Conservation (phyloP, 2,888 invertebrate genomes). For the Pollenia amentaria region DNA sequence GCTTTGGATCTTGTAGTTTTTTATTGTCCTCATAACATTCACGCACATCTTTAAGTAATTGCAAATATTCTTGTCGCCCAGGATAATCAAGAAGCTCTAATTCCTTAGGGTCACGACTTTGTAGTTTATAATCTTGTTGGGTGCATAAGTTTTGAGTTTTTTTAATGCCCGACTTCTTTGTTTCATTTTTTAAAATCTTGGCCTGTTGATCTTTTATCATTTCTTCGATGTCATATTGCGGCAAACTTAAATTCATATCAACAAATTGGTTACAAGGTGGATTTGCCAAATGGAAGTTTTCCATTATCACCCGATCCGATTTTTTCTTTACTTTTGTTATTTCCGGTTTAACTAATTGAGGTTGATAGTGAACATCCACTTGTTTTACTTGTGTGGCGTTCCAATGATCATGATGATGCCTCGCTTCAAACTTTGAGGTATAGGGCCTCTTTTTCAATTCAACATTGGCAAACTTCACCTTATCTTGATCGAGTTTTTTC, state of each 20-base stretch:
- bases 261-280: conserved; percentile 78
- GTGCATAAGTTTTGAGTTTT: conserved; percentile 75
- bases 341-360: conserved; percentile 78
- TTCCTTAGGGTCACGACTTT: conserved; percentile 78
- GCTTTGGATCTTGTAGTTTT: conserved; percentile 72
- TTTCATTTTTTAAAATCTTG: conserved; percentile 4
- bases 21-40: conserved; percentile 76
- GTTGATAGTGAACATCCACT: conserved; percentile 81
- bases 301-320: conserved; percentile 69
- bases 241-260: conserved; percentile 78
- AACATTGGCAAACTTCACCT: conserved; percentile 78
- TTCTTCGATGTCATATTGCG: conserved; percentile 76
- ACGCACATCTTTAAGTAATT: conserved; percentile 79
- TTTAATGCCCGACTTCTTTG: conserved; percentile 58
- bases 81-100: conserved; percentile 78
- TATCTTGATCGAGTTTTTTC: conserved; percentile 77
- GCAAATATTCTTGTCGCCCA: conserved; percentile 79
- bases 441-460: conserved; percentile 77
- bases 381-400: conserved; percentile 80
- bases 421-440: conserved; percentile 79
- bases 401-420: conserved; percentile 84
- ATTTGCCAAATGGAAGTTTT: conserved; percentile 78
- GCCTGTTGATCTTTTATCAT: conserved; percentile 76
- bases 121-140: conserved; percentile 77
- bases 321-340: conserved; percentile 73